Percentiles rank a stretch among this genome's conserved stretches.
These are phyloP conservation scores for Meloidogyne floridensis DNA, from an alignment of 1,140 invertebrate species.

Conservation along the genomic window DNA sequence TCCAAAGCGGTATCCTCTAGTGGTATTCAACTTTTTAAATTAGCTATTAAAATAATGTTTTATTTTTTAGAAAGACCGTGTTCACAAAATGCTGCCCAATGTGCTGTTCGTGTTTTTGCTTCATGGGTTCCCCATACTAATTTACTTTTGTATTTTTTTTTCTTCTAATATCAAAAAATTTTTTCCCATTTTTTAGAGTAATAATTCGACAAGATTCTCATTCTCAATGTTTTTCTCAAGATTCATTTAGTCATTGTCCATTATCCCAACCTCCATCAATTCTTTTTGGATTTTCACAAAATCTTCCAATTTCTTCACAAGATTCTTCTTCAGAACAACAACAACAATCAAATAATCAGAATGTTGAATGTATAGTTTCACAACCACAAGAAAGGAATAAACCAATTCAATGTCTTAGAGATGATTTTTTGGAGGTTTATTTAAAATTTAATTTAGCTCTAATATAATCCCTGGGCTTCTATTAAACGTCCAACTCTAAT, in stretches of 20 bases:
- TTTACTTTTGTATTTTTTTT: slow-evolving; percentile 54
- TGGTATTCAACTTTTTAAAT: not conserved
- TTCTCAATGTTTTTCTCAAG: slow-evolving; percentile 35
- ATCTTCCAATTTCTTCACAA: not conserved
- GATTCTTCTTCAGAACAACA: not conserved
- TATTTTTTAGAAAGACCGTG: slow-evolving; percentile 55
- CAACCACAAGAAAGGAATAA: slow-evolving; percentile 38
- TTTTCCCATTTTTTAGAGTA: not conserved
- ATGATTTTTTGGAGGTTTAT: slow-evolving; percentile 41
- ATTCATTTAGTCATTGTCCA: slow-evolving; percentile 35
- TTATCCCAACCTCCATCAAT: slow-evolving; percentile 33
- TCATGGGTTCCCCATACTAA: slow-evolving; percentile 60
- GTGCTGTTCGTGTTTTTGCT: slow-evolving; percentile 63
- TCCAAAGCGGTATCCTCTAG: too few relatives aligned
- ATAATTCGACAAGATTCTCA: slow-evolving; percentile 32
- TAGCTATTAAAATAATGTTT: not conserved
- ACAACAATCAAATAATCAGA: not conserved
- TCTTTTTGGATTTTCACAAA: slow-evolving; percentile 36
- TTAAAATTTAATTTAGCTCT: too few relatives aligned
- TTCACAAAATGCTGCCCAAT: slow-evolving; percentile 58
- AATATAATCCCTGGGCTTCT: too few relatives aligned
- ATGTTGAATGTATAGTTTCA: slow-evolving; percentile 2
- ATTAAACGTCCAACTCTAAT: too few relatives aligned
- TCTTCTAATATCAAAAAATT: not conserved
- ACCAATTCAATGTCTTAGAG: slow-evolving; percentile 37